These are phyloP conservation scores for Tribolium castaneum DNA, from an alignment of 1,140 invertebrate genomes.

Conservation along the genomic window DNA sequence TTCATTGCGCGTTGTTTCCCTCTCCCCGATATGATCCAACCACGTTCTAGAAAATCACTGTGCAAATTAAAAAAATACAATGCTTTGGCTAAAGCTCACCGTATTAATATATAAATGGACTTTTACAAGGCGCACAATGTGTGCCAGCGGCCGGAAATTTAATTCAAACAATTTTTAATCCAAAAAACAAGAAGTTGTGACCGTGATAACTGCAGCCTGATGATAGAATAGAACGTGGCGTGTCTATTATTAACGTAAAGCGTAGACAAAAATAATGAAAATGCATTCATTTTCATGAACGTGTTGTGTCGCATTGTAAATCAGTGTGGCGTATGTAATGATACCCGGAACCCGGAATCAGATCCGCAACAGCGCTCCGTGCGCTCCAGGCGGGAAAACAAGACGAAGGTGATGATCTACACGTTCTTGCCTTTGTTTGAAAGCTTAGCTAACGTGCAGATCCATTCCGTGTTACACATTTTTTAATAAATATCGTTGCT, in stretches of 20 bases:
- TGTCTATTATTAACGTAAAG: constrained; percentile 39
- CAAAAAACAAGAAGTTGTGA: background rate
- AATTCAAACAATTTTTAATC: background rate
- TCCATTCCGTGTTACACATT: background rate
- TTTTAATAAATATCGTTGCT: background rate
- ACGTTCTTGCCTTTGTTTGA: constrained; percentile 10
- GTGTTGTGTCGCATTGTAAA: constrained; percentile 45
- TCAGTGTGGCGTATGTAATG: constrained; percentile 46
- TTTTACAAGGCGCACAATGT: background rate
- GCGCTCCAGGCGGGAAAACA: constrained; percentile 30
- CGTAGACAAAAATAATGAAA: constrained; percentile 54
- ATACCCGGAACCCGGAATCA: constrained; percentile 33
- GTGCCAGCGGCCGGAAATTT: background rate
- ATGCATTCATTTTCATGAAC: constrained; percentile 57
- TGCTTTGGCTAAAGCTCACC: constrained; percentile 42
- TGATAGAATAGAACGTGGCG: constrained; percentile 15
- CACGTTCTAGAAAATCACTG: constrained; percentile 49
- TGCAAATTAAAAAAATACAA: constrained; percentile 56
- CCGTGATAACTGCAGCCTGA: background rate
- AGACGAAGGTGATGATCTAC: constrained; percentile 33
- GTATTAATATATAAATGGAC: constrained; percentile 49
- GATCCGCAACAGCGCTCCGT: constrained; percentile 37
- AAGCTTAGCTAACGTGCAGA: background rate
- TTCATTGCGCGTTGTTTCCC: constrained; percentile 58
- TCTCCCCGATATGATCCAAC: constrained; percentile 47